Conservation (phyloP, 1,140 invertebrate genomes). For the Bombus consobrinus region DNA sequence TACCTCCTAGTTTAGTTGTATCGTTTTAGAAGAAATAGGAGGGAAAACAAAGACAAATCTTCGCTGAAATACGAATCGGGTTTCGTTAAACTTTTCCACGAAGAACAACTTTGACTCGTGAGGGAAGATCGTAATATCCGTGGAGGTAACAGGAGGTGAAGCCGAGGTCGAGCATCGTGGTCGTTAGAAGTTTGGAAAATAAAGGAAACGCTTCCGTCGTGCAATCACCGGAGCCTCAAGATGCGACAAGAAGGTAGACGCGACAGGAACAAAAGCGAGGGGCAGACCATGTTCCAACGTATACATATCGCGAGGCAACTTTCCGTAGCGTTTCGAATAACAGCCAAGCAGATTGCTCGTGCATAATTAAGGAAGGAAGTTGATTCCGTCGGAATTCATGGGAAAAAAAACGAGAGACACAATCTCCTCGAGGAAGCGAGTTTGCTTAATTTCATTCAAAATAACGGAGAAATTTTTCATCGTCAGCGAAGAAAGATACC, state of each 20-base stretch:
- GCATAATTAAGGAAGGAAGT: slow-evolving; percentile 37
- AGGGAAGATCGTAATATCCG: slow-evolving; percentile 4
- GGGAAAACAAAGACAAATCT: neutral
- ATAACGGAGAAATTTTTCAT: neutral
- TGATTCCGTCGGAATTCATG: neutral
- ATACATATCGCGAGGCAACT: slow-evolving; percentile 40
- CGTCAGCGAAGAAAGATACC: no score
- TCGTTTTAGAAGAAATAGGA: neutral
- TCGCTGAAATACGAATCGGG: neutral
- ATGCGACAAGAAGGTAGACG: slow-evolving; percentile 3
- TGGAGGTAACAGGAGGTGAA: no score
- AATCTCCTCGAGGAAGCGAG: neutral
- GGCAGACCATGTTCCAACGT: neutral
- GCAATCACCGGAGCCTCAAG: slow-evolving; percentile 30
- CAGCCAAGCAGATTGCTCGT: slow-evolving; percentile 34
- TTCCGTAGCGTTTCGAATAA: slow-evolving; percentile 22
- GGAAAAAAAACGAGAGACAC: neutral
- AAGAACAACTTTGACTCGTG: slow-evolving; percentile 2
- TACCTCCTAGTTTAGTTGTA: neutral
- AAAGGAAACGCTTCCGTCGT: slow-evolving; percentile 45
- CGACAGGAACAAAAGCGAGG: slow-evolving; percentile 8
- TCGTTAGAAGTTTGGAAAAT: slow-evolving; percentile 34
- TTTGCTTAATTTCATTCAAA: neutral
- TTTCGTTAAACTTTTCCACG: slow-evolving; percentile 8
- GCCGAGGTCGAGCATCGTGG: neutral